Base-by-base conservation (phyloP, 2,797 vertebrate species). In the Pantherophis vulpinus region DNA sequence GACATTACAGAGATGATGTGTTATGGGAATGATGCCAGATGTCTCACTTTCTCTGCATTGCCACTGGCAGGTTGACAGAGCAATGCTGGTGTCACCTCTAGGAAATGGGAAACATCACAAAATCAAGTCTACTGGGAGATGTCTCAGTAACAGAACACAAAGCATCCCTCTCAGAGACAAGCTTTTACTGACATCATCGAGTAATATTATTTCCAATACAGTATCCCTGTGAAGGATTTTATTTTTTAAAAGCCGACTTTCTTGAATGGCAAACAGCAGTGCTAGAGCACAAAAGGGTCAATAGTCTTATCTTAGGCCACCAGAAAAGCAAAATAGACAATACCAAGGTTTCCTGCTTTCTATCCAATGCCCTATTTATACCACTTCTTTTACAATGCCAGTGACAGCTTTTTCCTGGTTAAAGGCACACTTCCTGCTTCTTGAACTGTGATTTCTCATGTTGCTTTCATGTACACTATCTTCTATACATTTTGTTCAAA, bases 291-390 rank as follows among this genome's bases (percentile, higher is more conserved):
- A 83, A 61, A 93, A 83, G 98, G 98, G 98, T 99, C 98, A 99
- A 98, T 97, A 98, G 97, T 97, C 99, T 99, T 99, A 99, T 99
- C 99, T 99, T 96, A 97, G 97, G 97, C 98, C 98, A 98, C 98
- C 99, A 99, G 99, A 98, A 98, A 98, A 98, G 98, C 98, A 97
- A 98, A 98, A 98, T 98, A 98, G 98, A 98, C 98, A 98, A 98
- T 98, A 98, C 96, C 91, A 98, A 98, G 98, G 98, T 98, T 99
- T 99, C 99, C 99, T 99, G 98, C 98, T 98, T 98, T 98, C 98
- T 98, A 98, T 98, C 98, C 98, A 98, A 97, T 98, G 98, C 98
- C 98, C 98, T 99, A 99, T 99, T 99, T 99, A 98, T 98, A 99
- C 98, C 98, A 98, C 97, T 98, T 93, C 96, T 98, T 98, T 98